Percentiles rank a stretch among this genome's conserved stretches.
Conservation (phyloP, 2,888 invertebrate genomes). For the Eucera pruinosa region DNA sequence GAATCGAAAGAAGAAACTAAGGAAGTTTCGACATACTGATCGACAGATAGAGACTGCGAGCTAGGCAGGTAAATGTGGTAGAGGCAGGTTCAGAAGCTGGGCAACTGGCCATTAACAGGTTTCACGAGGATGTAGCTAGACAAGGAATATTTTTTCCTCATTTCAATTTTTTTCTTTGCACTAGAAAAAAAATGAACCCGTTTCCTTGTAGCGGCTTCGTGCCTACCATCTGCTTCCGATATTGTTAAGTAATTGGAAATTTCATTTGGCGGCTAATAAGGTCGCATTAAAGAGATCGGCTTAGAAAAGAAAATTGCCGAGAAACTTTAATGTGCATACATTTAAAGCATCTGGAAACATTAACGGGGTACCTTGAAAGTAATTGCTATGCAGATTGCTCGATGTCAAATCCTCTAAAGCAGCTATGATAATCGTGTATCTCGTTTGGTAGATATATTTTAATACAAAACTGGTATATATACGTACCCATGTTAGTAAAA, state of each 20-base stretch:
- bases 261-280: slow-evolving; percentile 5
- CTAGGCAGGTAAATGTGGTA: slow-evolving; percentile 31
- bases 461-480: neutral
- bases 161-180: neutral
- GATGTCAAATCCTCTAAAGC: neutral
- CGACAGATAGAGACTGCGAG: slow-evolving; percentile 36
- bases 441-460: neutral
- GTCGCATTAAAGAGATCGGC: neutral
- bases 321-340: neutral
- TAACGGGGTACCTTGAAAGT: neutral
- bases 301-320: neutral
- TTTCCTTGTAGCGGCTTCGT: neutral
- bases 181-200: slow-evolving; percentile 4
- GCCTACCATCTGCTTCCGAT: slow-evolving; percentile 4
- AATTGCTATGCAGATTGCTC: slow-evolving; percentile 3
- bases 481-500: neutral
- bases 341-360: neutral
- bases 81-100: slow-evolving; percentile 36
- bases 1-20: slow-evolving; percentile 30
- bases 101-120: slow-evolving; percentile 59
- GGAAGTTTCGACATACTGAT: slow-evolving; percentile 43
- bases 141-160: slow-evolving; percentile 27
- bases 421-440: neutral
- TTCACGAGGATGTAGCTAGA: slow-evolving; percentile 50
- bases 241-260: slow-evolving; percentile 11